A percentile compares a stretch with the other conserved stretches of the same genome.
Evolutionary conservation across 2,797 vertebrate species (phyloP).

Genomic region (Manis pentadactyla): DNA sequence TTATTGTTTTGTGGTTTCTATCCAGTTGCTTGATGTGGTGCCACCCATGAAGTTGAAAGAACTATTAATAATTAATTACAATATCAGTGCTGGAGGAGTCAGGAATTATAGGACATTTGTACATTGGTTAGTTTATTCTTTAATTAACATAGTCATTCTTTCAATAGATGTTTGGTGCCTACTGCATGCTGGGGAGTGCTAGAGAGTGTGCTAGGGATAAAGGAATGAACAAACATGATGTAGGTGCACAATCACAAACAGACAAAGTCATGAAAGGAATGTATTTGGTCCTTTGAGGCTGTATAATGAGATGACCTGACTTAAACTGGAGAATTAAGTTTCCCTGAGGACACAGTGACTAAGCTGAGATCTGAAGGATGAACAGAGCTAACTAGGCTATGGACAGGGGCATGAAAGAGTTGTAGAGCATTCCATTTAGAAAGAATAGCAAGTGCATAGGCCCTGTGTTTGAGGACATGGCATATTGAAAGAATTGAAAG

Average conservation of each 20-base stretch:
- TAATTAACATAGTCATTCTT: background rate
- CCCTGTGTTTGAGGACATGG: background rate
- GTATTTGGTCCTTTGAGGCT: background rate
- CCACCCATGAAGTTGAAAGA: background rate
- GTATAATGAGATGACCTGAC: background rate
- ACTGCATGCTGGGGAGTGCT: background rate
- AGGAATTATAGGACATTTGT: constrained; percentile 32
- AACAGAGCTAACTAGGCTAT: background rate
- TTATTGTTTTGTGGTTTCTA: constrained; percentile 53
- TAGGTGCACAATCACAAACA: background rate
- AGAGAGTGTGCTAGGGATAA: background rate
- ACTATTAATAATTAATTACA: constrained; percentile 47
- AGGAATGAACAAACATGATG: constrained; percentile 7
- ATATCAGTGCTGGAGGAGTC: background rate
- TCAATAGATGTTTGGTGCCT: background rate
- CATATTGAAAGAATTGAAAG: background rate
- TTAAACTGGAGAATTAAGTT: background rate
- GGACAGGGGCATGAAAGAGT: background rate
- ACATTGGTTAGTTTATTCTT: background rate
- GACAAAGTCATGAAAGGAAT: background rate
- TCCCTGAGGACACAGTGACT: background rate
- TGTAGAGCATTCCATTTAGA: background rate
- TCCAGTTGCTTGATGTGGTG: background rate
- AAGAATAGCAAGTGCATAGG: background rate
- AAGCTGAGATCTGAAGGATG: background rate